phyloP scores from a whole-genome alignment of 2,888 invertebrate species.

The Chaetoderma sp. region DNA sequence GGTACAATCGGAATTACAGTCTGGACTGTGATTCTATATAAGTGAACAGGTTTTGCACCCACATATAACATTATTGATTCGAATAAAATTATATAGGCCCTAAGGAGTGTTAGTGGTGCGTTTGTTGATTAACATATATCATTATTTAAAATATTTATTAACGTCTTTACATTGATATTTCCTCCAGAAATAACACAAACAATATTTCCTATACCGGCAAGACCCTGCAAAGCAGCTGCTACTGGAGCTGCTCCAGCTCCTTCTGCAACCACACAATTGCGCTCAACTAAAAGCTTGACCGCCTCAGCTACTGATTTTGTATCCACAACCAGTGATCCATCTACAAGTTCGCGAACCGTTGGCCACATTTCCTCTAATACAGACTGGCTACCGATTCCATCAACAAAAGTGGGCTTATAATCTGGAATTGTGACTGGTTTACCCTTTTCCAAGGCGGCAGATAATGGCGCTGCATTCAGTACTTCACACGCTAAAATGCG shows the following conservation, averaged over 20 bases:
- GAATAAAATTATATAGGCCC: too few species aligned
- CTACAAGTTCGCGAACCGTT: conserved; percentile 47
- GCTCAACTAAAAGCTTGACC: conserved; percentile 53
- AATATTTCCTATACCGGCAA: conserved; percentile 52
- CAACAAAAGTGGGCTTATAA: conserved; percentile 59
- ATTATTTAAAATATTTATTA: conserved; percentile 46
- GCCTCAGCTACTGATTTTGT: conserved; percentile 55
- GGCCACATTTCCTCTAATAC: conserved; percentile 62
- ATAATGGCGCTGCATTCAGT: conserved; percentile 55
- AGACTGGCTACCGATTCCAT: conserved; percentile 61
- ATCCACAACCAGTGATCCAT: conserved; percentile 52
- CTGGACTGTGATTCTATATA: too few species aligned
- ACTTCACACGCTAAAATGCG: conserved; percentile 61
- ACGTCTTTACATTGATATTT: conserved; percentile 56
- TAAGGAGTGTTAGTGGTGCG: too few species aligned
- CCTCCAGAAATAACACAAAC: conserved; percentile 66
- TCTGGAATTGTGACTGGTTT: conserved; percentile 43
- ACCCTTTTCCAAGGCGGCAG: conserved; percentile 39
- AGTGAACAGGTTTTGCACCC: too few species aligned
- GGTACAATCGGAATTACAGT: too few species aligned
- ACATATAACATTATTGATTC: too few species aligned
- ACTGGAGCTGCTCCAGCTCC: conserved; percentile 64
- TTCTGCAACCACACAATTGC: conserved; percentile 61
- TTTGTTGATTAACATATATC: too few species aligned
- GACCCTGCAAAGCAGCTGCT: conserved; percentile 44